Evolutionary conservation across 1,140 invertebrate genomes (phyloP).

Genomic region (Formica exsecta): DNA sequence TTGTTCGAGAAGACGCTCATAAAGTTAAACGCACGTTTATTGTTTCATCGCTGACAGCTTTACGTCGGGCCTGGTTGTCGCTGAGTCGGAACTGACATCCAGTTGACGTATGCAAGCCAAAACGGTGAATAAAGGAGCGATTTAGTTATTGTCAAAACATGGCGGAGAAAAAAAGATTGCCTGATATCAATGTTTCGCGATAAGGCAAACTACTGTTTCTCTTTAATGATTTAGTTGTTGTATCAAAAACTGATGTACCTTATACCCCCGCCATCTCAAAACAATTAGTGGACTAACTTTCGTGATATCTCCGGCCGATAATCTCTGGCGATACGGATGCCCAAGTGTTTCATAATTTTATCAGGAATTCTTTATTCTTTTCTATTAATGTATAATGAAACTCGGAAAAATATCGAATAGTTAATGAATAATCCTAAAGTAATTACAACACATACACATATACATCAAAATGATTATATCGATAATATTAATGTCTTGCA

Average conservation of each 20-base stretch:
- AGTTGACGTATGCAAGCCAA: background rate
- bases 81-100: background rate
- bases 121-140: slow-evolving; percentile 57
- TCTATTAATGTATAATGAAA: background rate
- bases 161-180: slow-evolving; percentile 27
- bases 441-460: background rate
- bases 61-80: slow-evolving; percentile 44
- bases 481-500: background rate
- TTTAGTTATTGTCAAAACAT: slow-evolving; percentile 62
- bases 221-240: slow-evolving; percentile 65
- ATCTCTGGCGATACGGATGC: slow-evolving; percentile 1
- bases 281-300: slow-evolving; percentile 66
- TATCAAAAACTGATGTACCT: slow-evolving; percentile 4
- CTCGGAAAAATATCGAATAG: background rate
- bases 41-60: slow-evolving; percentile 60
- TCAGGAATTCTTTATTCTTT: background rate
- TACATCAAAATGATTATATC: background rate
- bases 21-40: slow-evolving; percentile 67
- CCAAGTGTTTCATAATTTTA: slow-evolving; percentile 3
- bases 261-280: slow-evolving; percentile 27
- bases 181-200: slow-evolving; percentile 62
- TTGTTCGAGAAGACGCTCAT: slow-evolving; percentile 37
- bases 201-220: slow-evolving; percentile 65
- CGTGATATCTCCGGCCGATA: slow-evolving; percentile 53
- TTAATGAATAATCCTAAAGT: background rate